A percentile compares a stretch with the other conserved stretches of the same genome.
Conservation (phyloP, 2,888 invertebrate species). For the Drosophila pseudotakahashii region DNA sequence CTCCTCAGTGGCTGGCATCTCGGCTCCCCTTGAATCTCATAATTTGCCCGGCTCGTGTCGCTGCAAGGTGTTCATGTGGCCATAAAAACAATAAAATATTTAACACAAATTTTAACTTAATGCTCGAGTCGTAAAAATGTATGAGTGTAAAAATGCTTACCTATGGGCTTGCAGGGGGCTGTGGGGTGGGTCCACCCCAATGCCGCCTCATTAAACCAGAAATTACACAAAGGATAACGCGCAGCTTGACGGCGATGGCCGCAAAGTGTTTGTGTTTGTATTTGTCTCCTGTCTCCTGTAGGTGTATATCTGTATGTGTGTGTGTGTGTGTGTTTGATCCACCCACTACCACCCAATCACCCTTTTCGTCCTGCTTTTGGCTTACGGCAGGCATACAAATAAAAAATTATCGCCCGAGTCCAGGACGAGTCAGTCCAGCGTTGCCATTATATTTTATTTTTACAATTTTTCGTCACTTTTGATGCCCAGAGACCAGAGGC, state of each 20-base stretch:
- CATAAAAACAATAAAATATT: slow-evolving; percentile 80
- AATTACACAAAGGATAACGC: slow-evolving; percentile 79
- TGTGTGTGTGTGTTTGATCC: slow-evolving; percentile 3
- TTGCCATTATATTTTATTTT: slow-evolving; percentile 72
- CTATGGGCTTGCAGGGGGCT: slow-evolving; percentile 15
- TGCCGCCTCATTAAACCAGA: slow-evolving; percentile 78
- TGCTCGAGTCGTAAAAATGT: slow-evolving; percentile 69
- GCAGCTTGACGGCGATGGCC: slow-evolving; percentile 52
- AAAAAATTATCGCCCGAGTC: slow-evolving; percentile 74
- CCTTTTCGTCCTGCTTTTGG: slow-evolving; percentile 53
- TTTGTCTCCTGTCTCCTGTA: slow-evolving; percentile 29
- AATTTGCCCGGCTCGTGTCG: slow-evolving; percentile 43
- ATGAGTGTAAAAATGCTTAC: slow-evolving; percentile 55
- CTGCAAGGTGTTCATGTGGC: slow-evolving; percentile 70
- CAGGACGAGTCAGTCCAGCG: slow-evolving; percentile 41
- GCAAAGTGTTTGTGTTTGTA: slow-evolving; percentile 45
- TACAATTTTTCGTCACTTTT: slow-evolving; percentile 64
- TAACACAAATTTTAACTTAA: slow-evolving; percentile 79
- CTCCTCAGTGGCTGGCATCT: neutral
- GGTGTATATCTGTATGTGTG: too few relatives aligned
- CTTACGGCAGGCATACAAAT: slow-evolving; percentile 64
- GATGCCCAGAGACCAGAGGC: slow-evolving; percentile 38
- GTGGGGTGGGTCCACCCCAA: slow-evolving; percentile 42
- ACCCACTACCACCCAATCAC: slow-evolving; percentile 13
- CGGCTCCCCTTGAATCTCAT: slow-evolving; percentile 17